These are phyloP conservation scores for Ceratina australensis DNA, from an alignment of 1,140 invertebrate genomes.

Conservation along the genomic window DNA sequence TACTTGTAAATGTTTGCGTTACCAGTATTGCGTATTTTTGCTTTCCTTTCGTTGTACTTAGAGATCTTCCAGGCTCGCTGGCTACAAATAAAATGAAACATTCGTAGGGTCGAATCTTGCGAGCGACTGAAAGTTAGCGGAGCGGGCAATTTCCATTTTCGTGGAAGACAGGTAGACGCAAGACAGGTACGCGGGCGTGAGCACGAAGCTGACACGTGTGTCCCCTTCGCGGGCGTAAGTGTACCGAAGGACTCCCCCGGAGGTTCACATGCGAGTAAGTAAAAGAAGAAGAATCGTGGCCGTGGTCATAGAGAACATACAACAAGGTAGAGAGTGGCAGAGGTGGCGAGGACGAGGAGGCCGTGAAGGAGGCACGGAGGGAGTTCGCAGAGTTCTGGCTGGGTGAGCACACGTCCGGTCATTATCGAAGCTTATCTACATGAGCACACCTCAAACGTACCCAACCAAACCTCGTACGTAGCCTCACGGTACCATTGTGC, in stretches of 20 bases:
- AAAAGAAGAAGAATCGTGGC: slow-evolving; percentile 50
- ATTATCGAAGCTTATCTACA: slow-evolving; percentile 81
- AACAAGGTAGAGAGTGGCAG: slow-evolving; percentile 33
- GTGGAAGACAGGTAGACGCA: not conserved
- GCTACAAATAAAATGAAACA: too few species aligned
- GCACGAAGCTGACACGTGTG: slow-evolving; percentile 53
- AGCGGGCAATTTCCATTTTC: slow-evolving; percentile 1
- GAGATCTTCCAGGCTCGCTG: too few species aligned
- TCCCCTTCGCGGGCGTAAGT: slow-evolving; percentile 36
- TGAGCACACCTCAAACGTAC: slow-evolving; percentile 79
- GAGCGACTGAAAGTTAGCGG: not conserved
- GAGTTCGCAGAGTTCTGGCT: slow-evolving; percentile 79
- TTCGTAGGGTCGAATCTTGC: too few species aligned
- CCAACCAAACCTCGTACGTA: slow-evolving; percentile 69
- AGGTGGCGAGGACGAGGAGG: slow-evolving; percentile 27
- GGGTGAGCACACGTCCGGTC: slow-evolving; percentile 80
- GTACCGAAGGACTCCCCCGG: slow-evolving; percentile 53
- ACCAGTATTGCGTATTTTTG: too few species aligned
- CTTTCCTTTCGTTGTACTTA: too few species aligned
- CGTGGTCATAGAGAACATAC: slow-evolving; percentile 36
- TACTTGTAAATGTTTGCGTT: too few species aligned
- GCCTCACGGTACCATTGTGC: slow-evolving; percentile 59
- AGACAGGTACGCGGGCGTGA: not conserved
- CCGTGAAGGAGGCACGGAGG: slow-evolving; percentile 63
- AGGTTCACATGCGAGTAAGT: slow-evolving; percentile 31